Base-by-base conservation (phyloP, 2,888 invertebrate species). In the Mycogona germanica region DNA sequence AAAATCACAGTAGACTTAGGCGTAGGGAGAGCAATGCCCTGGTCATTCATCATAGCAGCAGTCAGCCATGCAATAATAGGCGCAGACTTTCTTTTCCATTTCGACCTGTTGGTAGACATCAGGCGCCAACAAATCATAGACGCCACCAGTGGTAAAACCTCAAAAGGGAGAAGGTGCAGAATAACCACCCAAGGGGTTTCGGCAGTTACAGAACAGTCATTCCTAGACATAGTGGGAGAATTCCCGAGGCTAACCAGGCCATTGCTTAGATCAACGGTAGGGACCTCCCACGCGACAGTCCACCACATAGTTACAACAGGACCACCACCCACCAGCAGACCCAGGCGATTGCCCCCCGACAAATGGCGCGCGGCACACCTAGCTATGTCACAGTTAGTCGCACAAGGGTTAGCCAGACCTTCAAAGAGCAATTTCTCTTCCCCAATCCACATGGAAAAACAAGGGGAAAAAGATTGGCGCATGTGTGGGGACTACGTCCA, bases 261-360 rank as follows among this genome's bases (percentile, higher is more conserved):
- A 2, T 9, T n/a, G n/a, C n/a, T n/a, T n/a, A n/a, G 12, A 7
- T 7, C 5, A 14, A 3, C 40, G 2, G n/a, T 2, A 5, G 41
- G 25, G 2, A 4, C 19, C 19, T 25, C 23, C 9, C 37, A 49
- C 19, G 2, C 21, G 1, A 26, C 26, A 5, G n/a, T 32, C 14
- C 48, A 48, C 30, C 37, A 42, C 35, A 48, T 48, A 14, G 2
- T 3, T 17, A 48, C 48, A 2, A 29, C 38, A 1, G 48, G 48
- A 6, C 48, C 48, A 7, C 48, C 48, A 1, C 30, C 32, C 2
- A 21, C 21, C 17, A 23, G 30, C 6, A 25, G 19, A 48, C 4
- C 48, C 1, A n/a, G 37, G 4, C 48, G 35, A 19, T 23, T 48
- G 5, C 29, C 26, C 23, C 48, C 48, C n/a, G 30, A 25, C 5